phyloP scores from a whole-genome alignment of 2,888 invertebrate genomes.

The Mythimna albipuncta region DNA sequence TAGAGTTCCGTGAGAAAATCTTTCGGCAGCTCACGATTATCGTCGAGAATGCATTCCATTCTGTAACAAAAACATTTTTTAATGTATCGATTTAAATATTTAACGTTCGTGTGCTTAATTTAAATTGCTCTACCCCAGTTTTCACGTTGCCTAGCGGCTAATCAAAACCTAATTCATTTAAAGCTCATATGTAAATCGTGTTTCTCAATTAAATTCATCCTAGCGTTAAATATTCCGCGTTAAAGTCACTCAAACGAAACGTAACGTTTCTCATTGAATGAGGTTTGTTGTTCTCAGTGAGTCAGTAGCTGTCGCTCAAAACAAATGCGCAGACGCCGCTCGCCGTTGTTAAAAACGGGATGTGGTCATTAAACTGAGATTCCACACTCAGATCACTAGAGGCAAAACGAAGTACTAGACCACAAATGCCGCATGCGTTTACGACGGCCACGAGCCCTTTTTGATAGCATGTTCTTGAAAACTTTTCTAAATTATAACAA shows the following conservation, averaged over 20 bases:
- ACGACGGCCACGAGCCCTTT: slow-evolving; percentile 20
- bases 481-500: not conserved
- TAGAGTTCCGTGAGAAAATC: slow-evolving; percentile 93
- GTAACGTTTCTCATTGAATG: slow-evolving; percentile 80
- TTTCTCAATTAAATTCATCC: slow-evolving; percentile 65
- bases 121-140: slow-evolving; percentile 24
- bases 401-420: slow-evolving; percentile 64
- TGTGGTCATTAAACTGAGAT: slow-evolving; percentile 89
- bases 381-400: slow-evolving; percentile 77
- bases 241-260: slow-evolving; percentile 76
- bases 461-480: not conserved
- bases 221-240: slow-evolving; percentile 70
- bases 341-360: slow-evolving; percentile 84
- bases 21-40: slow-evolving; percentile 92
- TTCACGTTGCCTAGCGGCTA: slow-evolving; percentile 30
- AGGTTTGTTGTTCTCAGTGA: slow-evolving; percentile 84
- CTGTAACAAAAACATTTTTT: slow-evolving; percentile 85
- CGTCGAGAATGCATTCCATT: slow-evolving; percentile 91
- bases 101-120: slow-evolving; percentile 33
- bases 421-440: slow-evolving; percentile 48
- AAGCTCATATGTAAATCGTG: slow-evolving; percentile 57
- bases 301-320: slow-evolving; percentile 82
- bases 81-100: slow-evolving; percentile 32
- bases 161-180: slow-evolving; percentile 46
- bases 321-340: slow-evolving; percentile 83